These are phyloP conservation scores for Odontocerum albicorne DNA, from an alignment of 2,888 invertebrate genomes.

Conservation along the genomic window DNA sequence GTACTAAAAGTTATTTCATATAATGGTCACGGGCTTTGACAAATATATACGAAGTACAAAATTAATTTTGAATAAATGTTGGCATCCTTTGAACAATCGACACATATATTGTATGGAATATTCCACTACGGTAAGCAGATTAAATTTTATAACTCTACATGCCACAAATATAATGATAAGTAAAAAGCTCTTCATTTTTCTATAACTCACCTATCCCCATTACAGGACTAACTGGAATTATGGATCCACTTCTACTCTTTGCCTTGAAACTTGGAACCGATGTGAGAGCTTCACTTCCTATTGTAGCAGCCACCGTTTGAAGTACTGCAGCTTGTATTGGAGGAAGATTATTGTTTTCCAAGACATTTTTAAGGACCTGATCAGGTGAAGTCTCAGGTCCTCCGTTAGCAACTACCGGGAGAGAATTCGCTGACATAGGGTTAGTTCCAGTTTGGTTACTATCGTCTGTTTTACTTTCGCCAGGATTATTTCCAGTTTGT, in stretches of 20 bases:
- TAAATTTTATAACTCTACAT: no score
- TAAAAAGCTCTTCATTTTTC: not conserved
- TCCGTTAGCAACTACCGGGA: not conserved
- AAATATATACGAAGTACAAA: no score
- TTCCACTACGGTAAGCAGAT: no score
- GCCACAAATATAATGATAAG: no score
- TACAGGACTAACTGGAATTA: constrained; percentile 56
- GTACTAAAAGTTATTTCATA: no score
- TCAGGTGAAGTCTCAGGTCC: constrained; percentile 4
- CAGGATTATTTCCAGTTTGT: constrained; percentile 4
- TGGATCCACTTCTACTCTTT: constrained; percentile 56
- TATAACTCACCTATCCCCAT: constrained; percentile 52
- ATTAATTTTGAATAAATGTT: not conserved
- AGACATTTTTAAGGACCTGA: constrained; percentile 44
- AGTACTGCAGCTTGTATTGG: constrained; percentile 45
- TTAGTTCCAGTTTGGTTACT: not conserved
- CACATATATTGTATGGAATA: no score
- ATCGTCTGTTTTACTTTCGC: not conserved
- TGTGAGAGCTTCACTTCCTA: constrained; percentile 10
- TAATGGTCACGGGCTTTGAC: no score
- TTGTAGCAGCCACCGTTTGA: constrained; percentile 21
- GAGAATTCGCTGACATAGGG: no score
- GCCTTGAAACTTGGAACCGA: constrained; percentile 11
- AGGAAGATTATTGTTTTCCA: constrained; percentile 45
- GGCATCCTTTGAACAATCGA: not conserved